Percentiles rank a stretch among this genome's conserved stretches.
These are phyloP conservation scores for Pelobates fuscus DNA, from an alignment of 2,113 vertebrate species.

Conservation along the genomic window DNA sequence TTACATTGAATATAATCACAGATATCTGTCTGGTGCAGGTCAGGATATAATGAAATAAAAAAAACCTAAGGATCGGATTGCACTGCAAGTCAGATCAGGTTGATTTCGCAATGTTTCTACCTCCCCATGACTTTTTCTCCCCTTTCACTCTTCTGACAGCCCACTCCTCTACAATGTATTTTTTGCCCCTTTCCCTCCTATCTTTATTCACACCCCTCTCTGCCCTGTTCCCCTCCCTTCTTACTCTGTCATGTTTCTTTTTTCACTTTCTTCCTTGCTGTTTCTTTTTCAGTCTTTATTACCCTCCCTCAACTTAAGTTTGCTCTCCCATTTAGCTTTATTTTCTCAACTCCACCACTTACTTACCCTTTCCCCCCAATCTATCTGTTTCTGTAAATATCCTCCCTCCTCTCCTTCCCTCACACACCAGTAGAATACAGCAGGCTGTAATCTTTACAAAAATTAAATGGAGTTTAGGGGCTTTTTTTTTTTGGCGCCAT, in stretches of 20 bases:
- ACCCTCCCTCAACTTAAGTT: constrained; percentile 27
- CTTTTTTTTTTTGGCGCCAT: constrained; percentile 96
- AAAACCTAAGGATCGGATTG: constrained; percentile 55
- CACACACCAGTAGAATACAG: neutral
- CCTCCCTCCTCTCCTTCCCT: neutral
- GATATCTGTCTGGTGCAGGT: neutral
- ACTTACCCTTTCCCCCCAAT: constrained; percentile 9
- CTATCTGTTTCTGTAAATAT: neutral
- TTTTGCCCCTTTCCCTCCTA: constrained; percentile 10
- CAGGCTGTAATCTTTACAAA: neutral
- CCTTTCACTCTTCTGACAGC: constrained; percentile 50
- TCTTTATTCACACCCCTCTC: constrained; percentile 27
- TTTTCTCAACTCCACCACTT: no score
- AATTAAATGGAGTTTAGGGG: constrained; percentile 15
- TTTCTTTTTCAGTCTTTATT: no score
- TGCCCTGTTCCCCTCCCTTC: constrained; percentile 42
- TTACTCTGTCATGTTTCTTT: no score
- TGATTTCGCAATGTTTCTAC: constrained; percentile 63
- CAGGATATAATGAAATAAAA: constrained; percentile 21
- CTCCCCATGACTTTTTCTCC: constrained; percentile 47
- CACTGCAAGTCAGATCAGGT: constrained; percentile 63
- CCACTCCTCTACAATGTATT: constrained; percentile 35
- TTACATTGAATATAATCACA: neutral
- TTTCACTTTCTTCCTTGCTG: no score
- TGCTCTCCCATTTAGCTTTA: constrained; percentile 30